These are phyloP conservation scores for Eupsilia transversa DNA, from an alignment of 2,888 invertebrate species.

Conservation along the genomic window DNA sequence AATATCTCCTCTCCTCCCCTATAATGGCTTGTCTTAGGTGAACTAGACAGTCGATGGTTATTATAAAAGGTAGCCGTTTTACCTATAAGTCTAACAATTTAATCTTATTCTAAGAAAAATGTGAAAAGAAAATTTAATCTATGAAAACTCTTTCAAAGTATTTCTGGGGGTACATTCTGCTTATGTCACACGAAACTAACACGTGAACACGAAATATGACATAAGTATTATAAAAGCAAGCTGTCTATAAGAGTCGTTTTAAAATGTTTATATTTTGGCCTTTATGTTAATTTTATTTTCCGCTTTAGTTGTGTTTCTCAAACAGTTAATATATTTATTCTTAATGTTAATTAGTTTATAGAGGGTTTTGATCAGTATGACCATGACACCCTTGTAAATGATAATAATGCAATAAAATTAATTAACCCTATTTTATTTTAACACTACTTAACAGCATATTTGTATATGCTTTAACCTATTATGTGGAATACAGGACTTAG, in stretches of 20 bases:
- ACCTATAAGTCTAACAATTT: too few relatives aligned
- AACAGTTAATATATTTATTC: neutral
- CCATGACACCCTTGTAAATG: neutral
- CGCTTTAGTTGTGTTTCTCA: neutral
- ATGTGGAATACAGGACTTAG: slow-evolving; percentile 22
- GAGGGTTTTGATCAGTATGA: neutral
- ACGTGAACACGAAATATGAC: neutral
- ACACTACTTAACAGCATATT: slow-evolving; percentile 3
- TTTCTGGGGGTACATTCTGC: too few relatives aligned
- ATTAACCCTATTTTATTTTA: neutral
- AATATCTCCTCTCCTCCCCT: neutral
- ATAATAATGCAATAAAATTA: neutral
- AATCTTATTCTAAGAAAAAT: too few relatives aligned
- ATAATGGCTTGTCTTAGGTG: too few relatives aligned
- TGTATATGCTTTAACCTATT: slow-evolving; percentile 7
- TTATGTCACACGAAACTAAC: too few relatives aligned
- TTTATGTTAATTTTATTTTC: neutral
- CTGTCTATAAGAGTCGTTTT: slow-evolving; percentile 23
- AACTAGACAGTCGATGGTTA: too few relatives aligned
- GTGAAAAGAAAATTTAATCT: too few relatives aligned
- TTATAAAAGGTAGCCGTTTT: too few relatives aligned
- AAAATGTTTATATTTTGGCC: neutral
- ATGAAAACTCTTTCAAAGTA: too few relatives aligned
- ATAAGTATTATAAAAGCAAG: slow-evolving; percentile 26
- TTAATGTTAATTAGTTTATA: neutral